phyloP scores from a whole-genome alignment of 2,888 invertebrate genomes.

The Amphiduros pacificus region DNA sequence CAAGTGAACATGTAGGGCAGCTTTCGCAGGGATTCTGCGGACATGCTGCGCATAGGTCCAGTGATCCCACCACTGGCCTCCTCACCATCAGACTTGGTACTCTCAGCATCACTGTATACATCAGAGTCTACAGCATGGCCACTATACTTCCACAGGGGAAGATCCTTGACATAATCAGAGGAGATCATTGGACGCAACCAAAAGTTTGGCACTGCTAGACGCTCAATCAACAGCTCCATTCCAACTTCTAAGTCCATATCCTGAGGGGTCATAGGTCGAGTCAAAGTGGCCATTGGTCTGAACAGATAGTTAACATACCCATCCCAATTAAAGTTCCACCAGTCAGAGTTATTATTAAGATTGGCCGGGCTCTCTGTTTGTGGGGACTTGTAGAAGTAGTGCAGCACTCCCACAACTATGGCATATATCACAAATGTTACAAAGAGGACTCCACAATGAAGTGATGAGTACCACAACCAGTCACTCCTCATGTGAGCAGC shows the following conservation, averaged over 20 bases:
- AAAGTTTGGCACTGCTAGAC: conserved; percentile 60
- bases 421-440: conserved; percentile 46
- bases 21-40: background rate
- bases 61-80: conserved; percentile 2
- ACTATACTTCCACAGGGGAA: conserved; percentile 61
- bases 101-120: conserved; percentile 28
- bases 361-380: conserved; percentile 3
- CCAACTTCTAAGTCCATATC: conserved; percentile 54
- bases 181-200: conserved; percentile 61
- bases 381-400: conserved; percentile 9
- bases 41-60: background rate
- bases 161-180: conserved; percentile 61
- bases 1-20: conserved; percentile 28
- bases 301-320: conserved; percentile 48
- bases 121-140: conserved; percentile 23
- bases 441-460: conserved; percentile 33
- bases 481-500: conserved; percentile 47
- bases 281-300: conserved; percentile 46
- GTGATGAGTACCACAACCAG: conserved; percentile 37
- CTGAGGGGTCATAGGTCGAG: conserved; percentile 39
- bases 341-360: conserved; percentile 33
- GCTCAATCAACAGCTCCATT: conserved; percentile 58
- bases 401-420: conserved; percentile 30
- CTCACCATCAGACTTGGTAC: conserved; percentile 21
- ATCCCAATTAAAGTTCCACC: conserved; percentile 60